A percentile compares a stretch with the other conserved stretches of the same genome.
Conservation (phyloP, 2,888 invertebrate genomes). For the Drosophila antonietae region DNA sequence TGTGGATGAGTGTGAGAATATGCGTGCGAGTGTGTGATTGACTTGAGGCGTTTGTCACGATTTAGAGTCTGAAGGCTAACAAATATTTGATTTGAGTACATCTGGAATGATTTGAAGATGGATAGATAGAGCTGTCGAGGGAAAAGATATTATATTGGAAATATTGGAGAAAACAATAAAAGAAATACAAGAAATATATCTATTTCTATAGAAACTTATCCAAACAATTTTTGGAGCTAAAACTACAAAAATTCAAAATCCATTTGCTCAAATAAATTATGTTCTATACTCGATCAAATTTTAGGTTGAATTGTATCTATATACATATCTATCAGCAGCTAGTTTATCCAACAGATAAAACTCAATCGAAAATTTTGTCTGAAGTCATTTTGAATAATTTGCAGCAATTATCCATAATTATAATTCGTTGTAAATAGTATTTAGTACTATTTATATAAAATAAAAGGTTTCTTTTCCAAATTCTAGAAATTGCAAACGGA, state of each 20-base stretch:
- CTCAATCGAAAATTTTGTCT: too few species aligned
- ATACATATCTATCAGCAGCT: not conserved
- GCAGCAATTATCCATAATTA: not conserved
- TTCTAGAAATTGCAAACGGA: not conserved
- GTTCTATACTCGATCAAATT: too few species aligned
- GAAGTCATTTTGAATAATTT: not conserved
- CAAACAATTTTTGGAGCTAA: too few species aligned
- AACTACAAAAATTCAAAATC: too few species aligned
- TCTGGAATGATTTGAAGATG: not conserved
- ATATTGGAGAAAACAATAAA: not conserved
- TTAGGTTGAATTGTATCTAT: too few species aligned
- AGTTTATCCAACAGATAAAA: too few species aligned
- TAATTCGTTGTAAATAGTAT: too few species aligned
- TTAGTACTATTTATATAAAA: not conserved
- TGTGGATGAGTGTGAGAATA: not conserved
- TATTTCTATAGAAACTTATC: too few species aligned
- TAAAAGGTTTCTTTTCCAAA: not conserved
- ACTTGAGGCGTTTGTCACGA: not conserved
- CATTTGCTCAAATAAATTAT: too few species aligned
- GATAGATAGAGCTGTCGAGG: not conserved
- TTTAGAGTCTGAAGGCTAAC: not conserved
- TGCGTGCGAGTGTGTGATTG: not conserved
- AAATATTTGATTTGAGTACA: not conserved
- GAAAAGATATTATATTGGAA: too few species aligned
- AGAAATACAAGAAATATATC: not conserved